Evolutionary conservation across 2,888 invertebrate species (phyloP).

Genomic region (Thumatha senex): DNA sequence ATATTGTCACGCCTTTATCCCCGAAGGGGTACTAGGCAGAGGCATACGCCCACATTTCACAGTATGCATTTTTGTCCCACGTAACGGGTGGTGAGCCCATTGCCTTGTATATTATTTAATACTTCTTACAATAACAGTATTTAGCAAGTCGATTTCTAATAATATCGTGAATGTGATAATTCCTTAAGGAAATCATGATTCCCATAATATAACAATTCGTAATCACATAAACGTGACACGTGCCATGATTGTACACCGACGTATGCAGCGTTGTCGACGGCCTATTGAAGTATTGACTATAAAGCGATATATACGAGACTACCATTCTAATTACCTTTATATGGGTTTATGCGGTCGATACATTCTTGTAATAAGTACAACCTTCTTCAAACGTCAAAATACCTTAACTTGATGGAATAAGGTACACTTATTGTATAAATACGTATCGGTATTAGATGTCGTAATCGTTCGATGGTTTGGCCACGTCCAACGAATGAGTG

Average conservation of each 20-base stretch:
- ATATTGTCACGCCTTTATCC: too few species aligned
- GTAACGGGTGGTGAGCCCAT: too few species aligned
- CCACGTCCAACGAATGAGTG: too few species aligned
- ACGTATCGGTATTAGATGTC: too few species aligned
- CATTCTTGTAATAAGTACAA: constrained; percentile 31
- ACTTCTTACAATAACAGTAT: too few species aligned
- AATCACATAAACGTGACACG: constrained; percentile 54
- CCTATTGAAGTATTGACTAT: constrained; percentile 52
- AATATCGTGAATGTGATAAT: not conserved
- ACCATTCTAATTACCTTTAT: constrained; percentile 66
- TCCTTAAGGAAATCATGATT: constrained; percentile 16
- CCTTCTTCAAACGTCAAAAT: constrained; percentile 19
- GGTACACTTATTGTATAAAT: not conserved
- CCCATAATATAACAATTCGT: constrained; percentile 29
- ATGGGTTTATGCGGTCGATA: constrained; percentile 47
- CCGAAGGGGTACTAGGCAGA: too few species aligned
- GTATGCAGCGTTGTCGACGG: constrained; percentile 32
- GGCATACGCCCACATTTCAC: too few species aligned
- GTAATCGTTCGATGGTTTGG: too few species aligned
- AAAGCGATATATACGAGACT: constrained; percentile 48
- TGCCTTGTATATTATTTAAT: too few species aligned
- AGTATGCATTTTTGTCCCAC: too few species aligned
- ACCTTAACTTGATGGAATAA: constrained; percentile 19
- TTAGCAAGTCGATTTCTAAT: too few species aligned
- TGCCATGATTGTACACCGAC: constrained; percentile 43